phyloP scores from a whole-genome alignment of 2,888 invertebrate species.

The Drosophila formosana region DNA sequence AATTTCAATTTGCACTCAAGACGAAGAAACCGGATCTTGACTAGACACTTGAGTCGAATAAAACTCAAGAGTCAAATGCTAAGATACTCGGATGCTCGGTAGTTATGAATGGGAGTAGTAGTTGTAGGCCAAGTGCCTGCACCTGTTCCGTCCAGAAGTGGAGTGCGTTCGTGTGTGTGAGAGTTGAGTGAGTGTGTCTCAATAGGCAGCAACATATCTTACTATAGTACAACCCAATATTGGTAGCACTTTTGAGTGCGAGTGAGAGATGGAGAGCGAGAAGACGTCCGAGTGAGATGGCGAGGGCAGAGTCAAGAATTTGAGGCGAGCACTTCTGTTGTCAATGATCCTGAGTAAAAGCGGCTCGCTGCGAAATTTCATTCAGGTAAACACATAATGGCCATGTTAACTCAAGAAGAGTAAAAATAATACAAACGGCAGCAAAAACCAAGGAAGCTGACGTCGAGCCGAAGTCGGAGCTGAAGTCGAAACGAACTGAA shows the following conservation, averaged over 20 bases:
- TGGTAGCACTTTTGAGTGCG: constrained; percentile 7
- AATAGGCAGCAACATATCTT: constrained; percentile 12
- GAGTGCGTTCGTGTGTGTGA: constrained; percentile 9
- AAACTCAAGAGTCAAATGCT: constrained; percentile 15
- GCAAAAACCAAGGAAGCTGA: constrained; percentile 44
- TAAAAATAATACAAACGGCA: constrained; percentile 24
- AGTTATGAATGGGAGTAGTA: constrained; percentile 65
- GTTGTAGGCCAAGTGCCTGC: constrained; percentile 51
- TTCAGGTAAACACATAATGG: constrained; percentile 49
- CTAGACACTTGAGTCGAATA: constrained; percentile 48
- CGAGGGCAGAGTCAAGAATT: constrained; percentile 11
- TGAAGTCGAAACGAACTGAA: constrained; percentile 5
- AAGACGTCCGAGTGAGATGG: background rate
- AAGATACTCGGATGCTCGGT: constrained; percentile 12
- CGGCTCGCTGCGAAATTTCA: constrained; percentile 51
- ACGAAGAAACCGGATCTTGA: constrained; percentile 48
- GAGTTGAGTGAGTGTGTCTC: constrained; percentile 55
- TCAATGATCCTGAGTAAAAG: constrained; percentile 54
- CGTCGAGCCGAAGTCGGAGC: constrained; percentile 11
- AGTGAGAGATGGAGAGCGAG: constrained; percentile 5
- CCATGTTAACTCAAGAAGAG: constrained; percentile 46
- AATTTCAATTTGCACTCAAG: constrained; percentile 49
- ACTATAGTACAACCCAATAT: constrained; percentile 20
- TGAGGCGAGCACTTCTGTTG: constrained; percentile 34
- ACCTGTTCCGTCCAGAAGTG: constrained; percentile 55